These are phyloP conservation scores for Gymnorhina tibicen DNA, from an alignment of 2,113 vertebrate genomes.

Conservation along the genomic window DNA sequence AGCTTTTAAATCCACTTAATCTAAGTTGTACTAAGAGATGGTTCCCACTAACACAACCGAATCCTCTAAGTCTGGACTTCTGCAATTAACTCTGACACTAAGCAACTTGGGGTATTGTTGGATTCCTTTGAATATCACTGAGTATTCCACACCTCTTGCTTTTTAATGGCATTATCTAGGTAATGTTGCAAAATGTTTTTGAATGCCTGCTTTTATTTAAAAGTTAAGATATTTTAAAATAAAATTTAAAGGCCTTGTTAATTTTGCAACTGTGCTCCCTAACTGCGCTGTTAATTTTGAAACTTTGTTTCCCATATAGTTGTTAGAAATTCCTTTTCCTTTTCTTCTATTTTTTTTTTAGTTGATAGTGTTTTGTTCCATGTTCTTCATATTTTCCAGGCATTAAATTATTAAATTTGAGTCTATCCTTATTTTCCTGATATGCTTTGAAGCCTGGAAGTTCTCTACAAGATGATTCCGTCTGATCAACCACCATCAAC, in stretches of 20 bases:
- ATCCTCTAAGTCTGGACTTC: neutral
- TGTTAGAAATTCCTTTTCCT: neutral
- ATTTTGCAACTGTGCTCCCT: neutral
- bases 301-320: neutral
- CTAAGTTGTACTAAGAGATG: neutral
- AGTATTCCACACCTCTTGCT: neutral
- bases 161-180: neutral
- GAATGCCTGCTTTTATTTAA: neutral
- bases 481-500: neutral
- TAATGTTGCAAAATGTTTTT: neutral
- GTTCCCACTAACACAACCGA: neutral
- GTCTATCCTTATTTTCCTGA: neutral
- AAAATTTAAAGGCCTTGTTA: neutral
- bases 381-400: neutral
- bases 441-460: neutral
- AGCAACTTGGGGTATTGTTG: neutral
- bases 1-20: neutral
- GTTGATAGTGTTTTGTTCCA: neutral
- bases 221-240: neutral
- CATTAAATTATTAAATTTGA: neutral
- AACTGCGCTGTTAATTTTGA: neutral
- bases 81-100: neutral
- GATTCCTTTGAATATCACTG: neutral
- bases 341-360: neutral
- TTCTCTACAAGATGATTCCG: neutral